Evolutionary conservation across 2,888 invertebrate species (phyloP).

Genomic region (Gastracanthus pulcherrimus): DNA sequence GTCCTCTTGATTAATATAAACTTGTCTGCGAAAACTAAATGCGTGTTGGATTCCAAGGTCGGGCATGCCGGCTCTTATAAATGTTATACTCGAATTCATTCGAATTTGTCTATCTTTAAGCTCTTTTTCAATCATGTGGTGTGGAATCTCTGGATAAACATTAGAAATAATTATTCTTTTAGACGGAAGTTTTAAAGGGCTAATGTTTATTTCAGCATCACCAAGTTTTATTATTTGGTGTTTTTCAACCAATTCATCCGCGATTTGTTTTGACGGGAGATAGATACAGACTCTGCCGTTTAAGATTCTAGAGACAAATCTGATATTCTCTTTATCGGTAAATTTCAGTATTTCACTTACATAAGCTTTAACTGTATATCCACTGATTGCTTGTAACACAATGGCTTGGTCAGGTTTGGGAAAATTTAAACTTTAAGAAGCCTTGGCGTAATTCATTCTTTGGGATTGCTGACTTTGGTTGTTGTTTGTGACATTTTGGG

Average conservation of each 20-base stretch:
- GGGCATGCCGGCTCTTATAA: too few species aligned
- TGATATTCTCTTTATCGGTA: neutral
- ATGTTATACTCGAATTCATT: too few species aligned
- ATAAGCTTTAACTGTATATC: conserved; percentile 31
- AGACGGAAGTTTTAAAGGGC: neutral
- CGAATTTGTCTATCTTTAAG: too few species aligned
- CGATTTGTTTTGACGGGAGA: neutral
- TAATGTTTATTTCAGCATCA: neutral
- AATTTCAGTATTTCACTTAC: conserved; percentile 15
- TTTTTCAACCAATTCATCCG: neutral
- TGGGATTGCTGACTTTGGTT: too few species aligned
- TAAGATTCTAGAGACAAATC: conserved; percentile 19
- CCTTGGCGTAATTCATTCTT: neutral
- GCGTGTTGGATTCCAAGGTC: too few species aligned
- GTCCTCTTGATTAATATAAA: too few species aligned
- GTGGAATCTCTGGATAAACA: too few species aligned
- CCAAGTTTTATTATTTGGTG: neutral
- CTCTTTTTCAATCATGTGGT: too few species aligned
- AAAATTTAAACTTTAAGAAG: neutral
- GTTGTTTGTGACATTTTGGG: too few species aligned
- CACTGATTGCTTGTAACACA: conserved; percentile 34
- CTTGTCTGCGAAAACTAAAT: too few species aligned
- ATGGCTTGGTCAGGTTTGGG: conserved; percentile 38
- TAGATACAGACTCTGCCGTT: neutral
- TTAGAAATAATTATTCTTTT: neutral